Evolutionary conservation across 2,113 vertebrate species (phyloP), one percentile per base, ranked within the genome.

Genomic region (Atherinomorus stipes): DNA sequence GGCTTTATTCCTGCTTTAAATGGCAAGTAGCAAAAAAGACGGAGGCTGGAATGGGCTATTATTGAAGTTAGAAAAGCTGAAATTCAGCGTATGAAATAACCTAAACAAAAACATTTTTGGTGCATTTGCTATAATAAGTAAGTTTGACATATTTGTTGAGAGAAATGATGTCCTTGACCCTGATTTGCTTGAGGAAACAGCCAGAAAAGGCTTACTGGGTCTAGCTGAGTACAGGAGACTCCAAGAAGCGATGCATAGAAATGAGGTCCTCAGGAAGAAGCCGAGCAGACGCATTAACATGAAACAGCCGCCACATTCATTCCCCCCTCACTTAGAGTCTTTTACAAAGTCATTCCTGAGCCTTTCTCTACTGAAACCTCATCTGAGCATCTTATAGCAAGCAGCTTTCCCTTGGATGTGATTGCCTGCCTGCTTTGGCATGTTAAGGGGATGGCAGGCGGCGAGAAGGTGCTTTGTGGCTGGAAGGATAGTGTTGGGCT

Each of bases 1-100:
- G 94, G 95, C 96, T 95, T 93, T 93, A 86, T 93, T 95, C 94
- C 94, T 95, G 92, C 93, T 84, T 72, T 56, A 95, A 94, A 95
- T 95, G 93, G 93, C 94, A 86, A 42, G 26, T 56, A 7, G 88
- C 21, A 83, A 85, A 95, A 96, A 97, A 94, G 93, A 95, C 89
- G 90, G 91, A 95, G 38, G 21, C 49, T 15, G 22, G 34, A 66
- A 93, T 90, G 88, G 89, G 93, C 93, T 91, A 94, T 93, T 65
- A 58, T 45, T 53, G 60, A 59, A 18, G 37, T 45, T 37, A 11
- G 45, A 70, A 56, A 69, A 49, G 26, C 49, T 73, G 28, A 75
- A 18, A 50, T 60, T 62, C 54, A 60, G 11, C 40, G 81, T 75
- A 80, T 50, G 78, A 77, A 42, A 42, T 3, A 42, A 42, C 12